Percentiles rank a stretch among this genome's conserved stretches.
These are phyloP conservation scores for Neodiprion fabricii DNA, from an alignment of 1,140 invertebrate species.

Conservation along the genomic window DNA sequence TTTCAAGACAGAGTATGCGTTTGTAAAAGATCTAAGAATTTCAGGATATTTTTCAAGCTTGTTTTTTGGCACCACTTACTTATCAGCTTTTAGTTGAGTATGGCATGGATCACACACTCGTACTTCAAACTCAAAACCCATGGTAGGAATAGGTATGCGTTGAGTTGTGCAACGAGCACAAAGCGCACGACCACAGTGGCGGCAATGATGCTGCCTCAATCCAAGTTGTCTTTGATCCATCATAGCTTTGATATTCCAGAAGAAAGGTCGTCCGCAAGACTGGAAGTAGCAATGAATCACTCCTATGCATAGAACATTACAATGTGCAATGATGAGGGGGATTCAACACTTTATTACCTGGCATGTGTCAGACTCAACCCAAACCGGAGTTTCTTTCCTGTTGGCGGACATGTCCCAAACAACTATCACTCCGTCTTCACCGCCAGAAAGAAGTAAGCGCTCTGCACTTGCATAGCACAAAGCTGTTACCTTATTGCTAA, in stretches of 20 bases:
- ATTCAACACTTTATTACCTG: slow-evolving; percentile 41
- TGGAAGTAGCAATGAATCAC: slow-evolving; percentile 57
- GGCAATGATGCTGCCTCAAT: slow-evolving; percentile 88
- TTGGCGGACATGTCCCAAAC: slow-evolving; percentile 94
- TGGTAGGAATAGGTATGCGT: slow-evolving; percentile 86
- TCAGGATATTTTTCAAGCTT: too few species aligned
- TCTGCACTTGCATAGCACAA: slow-evolving; percentile 82
- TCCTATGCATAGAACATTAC: not conserved
- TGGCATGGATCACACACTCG: slow-evolving; percentile 94
- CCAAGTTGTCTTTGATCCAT: slow-evolving; percentile 95
- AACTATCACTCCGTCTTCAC: slow-evolving; percentile 92
- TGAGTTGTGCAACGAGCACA: slow-evolving; percentile 91
- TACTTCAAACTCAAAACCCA: slow-evolving; percentile 98
- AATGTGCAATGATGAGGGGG: slow-evolving; percentile 13
- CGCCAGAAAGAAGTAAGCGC: slow-evolving; percentile 88
- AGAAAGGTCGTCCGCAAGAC: slow-evolving; percentile 92
- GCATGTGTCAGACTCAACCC: slow-evolving; percentile 93
- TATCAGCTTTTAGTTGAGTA: slow-evolving; percentile 80
- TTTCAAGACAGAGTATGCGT: too few species aligned
- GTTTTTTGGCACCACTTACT: slow-evolving; percentile 68
- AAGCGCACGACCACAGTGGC: slow-evolving; percentile 91
- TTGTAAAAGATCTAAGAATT: too few species aligned
- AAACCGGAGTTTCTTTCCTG: slow-evolving; percentile 91
- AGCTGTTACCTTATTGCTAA: slow-evolving; percentile 81
- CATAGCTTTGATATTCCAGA: slow-evolving; percentile 98